Base-by-base conservation (phyloP, 2,797 vertebrate species). In the Sebastes nivosus region DNA sequence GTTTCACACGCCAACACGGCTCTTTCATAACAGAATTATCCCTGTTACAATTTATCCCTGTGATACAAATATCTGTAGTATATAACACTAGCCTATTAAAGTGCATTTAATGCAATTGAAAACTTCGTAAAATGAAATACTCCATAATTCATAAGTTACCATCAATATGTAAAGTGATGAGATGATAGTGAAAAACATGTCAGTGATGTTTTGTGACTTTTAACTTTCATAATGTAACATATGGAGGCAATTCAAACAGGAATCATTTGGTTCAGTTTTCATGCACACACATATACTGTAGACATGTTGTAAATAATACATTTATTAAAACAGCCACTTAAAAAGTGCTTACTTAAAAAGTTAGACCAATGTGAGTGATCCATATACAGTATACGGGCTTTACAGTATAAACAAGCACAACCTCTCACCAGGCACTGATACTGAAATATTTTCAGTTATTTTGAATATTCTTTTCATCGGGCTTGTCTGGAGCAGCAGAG, bases 241-340 rank as follows among this genome's bases (percentile, higher is more conserved):
- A 27, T 10, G 34, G 16, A 55, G n/a, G 5, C 22, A 38, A 20
- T 55, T 57, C n/a, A 30, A 32, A 55, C 18, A 58, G 20, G 65
- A 42, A 30, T 11, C 0, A 8, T 13, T 38, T 36, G 4, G n/a
- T 29, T 18, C 50, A n/a, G 1, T 0, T 46, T 36, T 57, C 2
- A 72, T 22, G 25, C 69, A 84, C 22, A 81, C 34, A 83, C 42
- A 71, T 5, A 29, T 0, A 38, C 36, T 38, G 36, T 38, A 84
- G 4, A 77, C 29, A 71, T 75, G 6, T 69, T 92, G 87, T 83
- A 89, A 88, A 92, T 81, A 42, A 80, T 50, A 81, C 4, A 60
- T 95, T 95, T 95, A 95, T 94, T 94, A 76, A 89, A 94, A 85
- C 54, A 89, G 79, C 72, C 87, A 92, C 83, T 90, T 92, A 68